Base-by-base conservation (phyloP, 2,888 invertebrate genomes). In the Eupeodes latifasciatus region DNA sequence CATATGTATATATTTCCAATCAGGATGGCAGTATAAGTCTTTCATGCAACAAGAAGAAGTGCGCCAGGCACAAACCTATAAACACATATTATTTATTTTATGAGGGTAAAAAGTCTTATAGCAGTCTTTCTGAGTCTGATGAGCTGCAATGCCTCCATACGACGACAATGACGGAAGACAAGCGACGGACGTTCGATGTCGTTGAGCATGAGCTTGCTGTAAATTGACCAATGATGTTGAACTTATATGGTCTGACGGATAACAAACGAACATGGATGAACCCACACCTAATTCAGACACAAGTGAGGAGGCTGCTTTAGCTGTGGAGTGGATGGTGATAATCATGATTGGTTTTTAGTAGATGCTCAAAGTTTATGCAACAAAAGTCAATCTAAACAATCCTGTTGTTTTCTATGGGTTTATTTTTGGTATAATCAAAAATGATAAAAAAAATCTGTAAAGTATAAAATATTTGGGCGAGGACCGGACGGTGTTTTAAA, bases 211-310 rank as follows among this genome's bases (percentile, higher is more conserved):
- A 40, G 6, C 9, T 7, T 9, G 9, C 57, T 76, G 75, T 76
- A 85, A 85, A 81, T 85, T 85, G 81, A 81, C 84, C 84, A 81
- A 71, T 76, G 81, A 75, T 85, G 62, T 71, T 64, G 66, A 66
- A 81, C 85, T 71, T 76, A 84, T 84, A 77, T 81, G 76, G 77
- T 72, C 81, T 81, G 85, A 85, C 81, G 81, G 76, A 81, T 81
- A 85, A 85, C 85, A 81, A 81, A 81, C 85, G 71, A 77, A 81
- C 85, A 76, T 81, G 67, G 64, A 81, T 57, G 67, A 66, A 62
- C 69, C 62, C 27, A 75, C 69, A 75, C 57, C 80, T 80, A 74
- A 74, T 66, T 34, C 76, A 67, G 47, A 47, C 69, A 80, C 36
- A 55, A 84, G 69, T 84, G 61, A 62, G 74, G 75, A 75, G 40